A percentile compares a stretch with the other conserved stretches of the same genome.
Evolutionary conservation across 1,140 invertebrate species (phyloP).

Genomic region (Lanistes nyassanus): DNA sequence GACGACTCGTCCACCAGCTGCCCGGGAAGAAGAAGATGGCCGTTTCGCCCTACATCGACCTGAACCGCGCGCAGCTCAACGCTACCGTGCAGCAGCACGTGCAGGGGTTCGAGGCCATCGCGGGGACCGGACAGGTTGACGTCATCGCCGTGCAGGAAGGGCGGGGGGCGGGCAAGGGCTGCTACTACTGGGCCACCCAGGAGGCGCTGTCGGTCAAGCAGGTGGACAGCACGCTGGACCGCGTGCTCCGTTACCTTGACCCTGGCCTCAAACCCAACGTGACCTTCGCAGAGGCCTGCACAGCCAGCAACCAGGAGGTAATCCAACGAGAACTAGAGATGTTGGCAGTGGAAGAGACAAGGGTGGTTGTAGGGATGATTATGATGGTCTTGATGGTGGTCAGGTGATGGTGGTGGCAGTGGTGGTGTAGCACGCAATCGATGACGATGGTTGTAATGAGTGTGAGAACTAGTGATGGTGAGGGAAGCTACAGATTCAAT

Average conservation of each 20-base stretch:
- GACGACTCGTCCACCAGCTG: conserved; percentile 13
- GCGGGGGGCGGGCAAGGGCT: conserved; percentile 41
- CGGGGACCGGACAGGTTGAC: conserved; percentile 28
- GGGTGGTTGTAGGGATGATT: too few species aligned
- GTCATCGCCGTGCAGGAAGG: conserved; percentile 48
- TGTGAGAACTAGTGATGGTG: too few species aligned
- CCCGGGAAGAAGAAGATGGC: conserved; percentile 31
- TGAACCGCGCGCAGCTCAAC: conserved; percentile 33
- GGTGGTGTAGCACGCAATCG: too few species aligned
- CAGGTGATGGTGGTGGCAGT: too few species aligned
- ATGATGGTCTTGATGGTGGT: too few species aligned
- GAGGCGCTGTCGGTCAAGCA: conserved; percentile 24
- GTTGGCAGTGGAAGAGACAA: too few species aligned
- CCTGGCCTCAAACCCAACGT: conserved; percentile 30
- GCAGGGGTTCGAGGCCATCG: conserved; percentile 35
- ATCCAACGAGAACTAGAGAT: too few species aligned
- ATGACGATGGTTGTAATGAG: too few species aligned
- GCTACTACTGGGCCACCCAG: conserved; percentile 47
- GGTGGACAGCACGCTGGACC: conserved; percentile 35
- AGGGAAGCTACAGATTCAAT: too few species aligned
- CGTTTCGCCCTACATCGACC: conserved; percentile 38
- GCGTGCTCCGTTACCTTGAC: conserved; percentile 34
- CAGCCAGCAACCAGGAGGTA: conserved; percentile 41
- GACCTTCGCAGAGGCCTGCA: conserved; percentile 45
- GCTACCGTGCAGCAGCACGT: conserved; percentile 39